Percentiles rank a stretch among this genome's conserved stretches.
phyloP scores from a whole-genome alignment of 1,140 invertebrate genomes.

The Hylyphantes graminicola region DNA sequence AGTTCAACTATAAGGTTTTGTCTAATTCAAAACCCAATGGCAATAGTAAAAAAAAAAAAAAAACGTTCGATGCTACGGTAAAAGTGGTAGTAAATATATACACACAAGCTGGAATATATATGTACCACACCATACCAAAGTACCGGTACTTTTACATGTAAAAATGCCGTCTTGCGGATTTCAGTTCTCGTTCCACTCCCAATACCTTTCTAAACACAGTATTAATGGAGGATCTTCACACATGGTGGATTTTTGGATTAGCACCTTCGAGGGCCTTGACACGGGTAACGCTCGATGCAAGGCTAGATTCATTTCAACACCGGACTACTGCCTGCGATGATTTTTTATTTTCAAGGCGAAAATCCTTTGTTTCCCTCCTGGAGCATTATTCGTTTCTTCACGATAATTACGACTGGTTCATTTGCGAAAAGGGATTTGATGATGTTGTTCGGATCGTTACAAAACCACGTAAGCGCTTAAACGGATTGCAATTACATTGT shows the following conservation, averaged over 20 bases:
- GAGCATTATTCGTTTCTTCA: neutral
- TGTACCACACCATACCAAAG: no score
- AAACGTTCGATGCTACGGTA: no score
- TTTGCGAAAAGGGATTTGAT: neutral
- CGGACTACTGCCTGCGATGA: slow-evolving; percentile 13
- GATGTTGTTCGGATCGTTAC: no score
- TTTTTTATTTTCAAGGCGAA: slow-evolving; percentile 39
- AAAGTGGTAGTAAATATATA: no score
- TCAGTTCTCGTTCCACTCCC: slow-evolving; percentile 21
- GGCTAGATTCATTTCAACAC: slow-evolving; percentile 35
- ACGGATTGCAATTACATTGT: no score
- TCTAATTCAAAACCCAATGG: no score
- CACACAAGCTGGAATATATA: no score
- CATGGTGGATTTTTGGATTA: slow-evolving; percentile 32
- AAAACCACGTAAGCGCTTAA: no score
- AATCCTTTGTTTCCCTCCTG: slow-evolving; percentile 14
- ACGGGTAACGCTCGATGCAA: slow-evolving; percentile 44
- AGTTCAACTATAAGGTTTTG: no score
- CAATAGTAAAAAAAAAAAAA: no score
- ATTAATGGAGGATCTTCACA: slow-evolving; percentile 44
- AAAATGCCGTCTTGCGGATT: neutral
- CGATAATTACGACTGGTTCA: slow-evolving; percentile 4
- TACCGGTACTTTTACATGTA: neutral
- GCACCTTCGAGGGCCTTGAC: slow-evolving; percentile 12
- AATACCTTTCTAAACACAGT: slow-evolving; percentile 1